Evolutionary conservation across 2,888 invertebrate genomes (phyloP), one percentile per base, ranked within the genome.

Genomic region (Ennomos erosarius): DNA sequence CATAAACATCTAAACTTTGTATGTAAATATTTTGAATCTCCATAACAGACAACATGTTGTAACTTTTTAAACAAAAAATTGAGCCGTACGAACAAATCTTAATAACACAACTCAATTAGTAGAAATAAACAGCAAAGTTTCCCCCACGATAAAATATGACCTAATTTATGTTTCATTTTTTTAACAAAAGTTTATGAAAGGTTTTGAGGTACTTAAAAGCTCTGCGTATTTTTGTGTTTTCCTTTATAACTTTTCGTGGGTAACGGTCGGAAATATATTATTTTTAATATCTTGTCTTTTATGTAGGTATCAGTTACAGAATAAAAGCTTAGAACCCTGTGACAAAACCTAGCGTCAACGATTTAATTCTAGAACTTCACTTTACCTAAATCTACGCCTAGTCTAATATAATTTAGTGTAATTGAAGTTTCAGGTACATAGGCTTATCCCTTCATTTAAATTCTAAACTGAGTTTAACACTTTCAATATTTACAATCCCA

Each of bases 401-500:
- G 81, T 79, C 80, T 85, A 85, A 46, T 33, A 68, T 87, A 71
- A 82, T 88, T 87, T 87, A 90, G 81, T 88, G 84, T 90, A 91
- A 91, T 91, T 90, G 90, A 90, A 90, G 76, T 79, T 82, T 91
- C 91, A 91, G 91, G 91, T 91, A 91, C 91, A 83, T 59, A 67
- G 67, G 89, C 88, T 87, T 84, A 84, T 79, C 74, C 71, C 73
- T 67, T 73, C 75, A 70, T 71, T 76, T 78, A 74, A 80, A 70
- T 72, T 70, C 75, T 78, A 73, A 80, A 76, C 79, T 82, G 84
- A 84, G 57, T 66, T 70, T 62, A 53, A 43, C 58, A 49, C 10
- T 58, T 78, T 43, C 13, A 69, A 76, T 87, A 88, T 87, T 82
- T 89, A 90, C 87, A 88, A 73, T 69, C 57, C 67, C 68, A 65